Conservation (phyloP, 92 coral and sea anemone genomes). For the Diadumene lineata region DNA sequence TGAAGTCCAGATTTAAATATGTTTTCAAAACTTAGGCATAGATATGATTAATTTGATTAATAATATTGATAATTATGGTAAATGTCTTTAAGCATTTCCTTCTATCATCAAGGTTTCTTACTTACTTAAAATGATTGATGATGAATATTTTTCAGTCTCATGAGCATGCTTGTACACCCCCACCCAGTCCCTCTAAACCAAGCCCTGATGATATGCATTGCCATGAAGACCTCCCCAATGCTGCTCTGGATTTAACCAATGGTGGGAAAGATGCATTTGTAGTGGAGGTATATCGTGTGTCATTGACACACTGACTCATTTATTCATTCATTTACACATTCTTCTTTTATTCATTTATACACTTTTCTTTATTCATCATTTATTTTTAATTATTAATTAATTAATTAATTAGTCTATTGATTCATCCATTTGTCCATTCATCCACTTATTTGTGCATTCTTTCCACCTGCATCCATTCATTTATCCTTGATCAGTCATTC, state of each 20-base stretch:
- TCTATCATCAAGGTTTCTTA: no score
- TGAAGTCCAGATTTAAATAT: no score
- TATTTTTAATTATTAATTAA: no score
- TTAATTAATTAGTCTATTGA: background rate
- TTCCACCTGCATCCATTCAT: no score
- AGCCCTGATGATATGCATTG: conserved; percentile 21
- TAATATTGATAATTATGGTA: no score
- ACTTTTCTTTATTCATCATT: no score
- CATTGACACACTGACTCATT: background rate
- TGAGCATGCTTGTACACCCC: conserved; percentile 40
- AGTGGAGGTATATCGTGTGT: conserved; percentile 70
- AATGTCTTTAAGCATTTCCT: no score
- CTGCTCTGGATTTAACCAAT: conserved; percentile 65
- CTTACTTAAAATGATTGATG: no score
- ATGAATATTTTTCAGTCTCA: background rate
- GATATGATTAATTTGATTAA: no score
- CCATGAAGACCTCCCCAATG: conserved; percentile 61
- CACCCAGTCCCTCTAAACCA: conserved; percentile 66
- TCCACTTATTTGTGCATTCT: background rate
- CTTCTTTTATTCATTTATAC: background rate
- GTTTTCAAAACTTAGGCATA: no score
- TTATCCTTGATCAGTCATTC: background rate
- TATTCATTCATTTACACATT: background rate
- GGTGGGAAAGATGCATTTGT: conserved; percentile 94
- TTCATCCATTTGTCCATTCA: background rate